A percentile compares a stretch with the other conserved stretches of the same genome.
These are phyloP conservation scores for Sandelia bainsii DNA, from an alignment of 2,797 vertebrate species.

Conservation along the genomic window DNA sequence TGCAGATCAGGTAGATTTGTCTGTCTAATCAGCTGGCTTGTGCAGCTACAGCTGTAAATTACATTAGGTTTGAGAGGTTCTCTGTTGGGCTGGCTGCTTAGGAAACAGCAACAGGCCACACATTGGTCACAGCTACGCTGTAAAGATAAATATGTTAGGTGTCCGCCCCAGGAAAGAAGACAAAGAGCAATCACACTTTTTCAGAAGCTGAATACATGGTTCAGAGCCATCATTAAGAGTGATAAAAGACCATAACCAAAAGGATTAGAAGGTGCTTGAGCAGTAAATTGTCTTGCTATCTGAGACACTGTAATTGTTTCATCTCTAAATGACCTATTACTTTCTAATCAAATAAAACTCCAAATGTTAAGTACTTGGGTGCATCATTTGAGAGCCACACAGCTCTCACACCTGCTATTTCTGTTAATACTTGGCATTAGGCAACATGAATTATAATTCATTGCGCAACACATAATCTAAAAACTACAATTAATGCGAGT, in stretches of 20 bases:
- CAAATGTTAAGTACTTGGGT: conserved; percentile 31
- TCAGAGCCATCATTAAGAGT: conserved; percentile 72
- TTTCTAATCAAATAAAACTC: conserved; percentile 62
- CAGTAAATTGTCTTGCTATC: conserved; percentile 72
- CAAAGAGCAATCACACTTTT: conserved; percentile 70
- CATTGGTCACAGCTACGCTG: conserved; percentile 79
- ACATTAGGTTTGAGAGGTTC: conserved; percentile 75
- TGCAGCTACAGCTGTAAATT: conserved; percentile 75
- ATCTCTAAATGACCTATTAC: conserved; percentile 74
- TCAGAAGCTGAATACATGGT: conserved; percentile 61
- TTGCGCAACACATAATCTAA: not conserved
- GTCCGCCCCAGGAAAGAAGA: conserved; percentile 74
- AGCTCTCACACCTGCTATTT: conserved; percentile 18
- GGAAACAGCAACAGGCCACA: conserved; percentile 71
- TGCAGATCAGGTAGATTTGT: conserved; percentile 80
- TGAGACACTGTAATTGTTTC: conserved; percentile 65
- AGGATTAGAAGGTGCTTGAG: conserved; percentile 76
- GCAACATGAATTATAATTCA: not conserved
- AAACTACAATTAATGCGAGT: not conserved
- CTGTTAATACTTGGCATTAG: not conserved
- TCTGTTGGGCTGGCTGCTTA: conserved; percentile 71
- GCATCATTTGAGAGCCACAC: conserved; percentile 24
- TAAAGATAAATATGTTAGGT: conserved; percentile 80
- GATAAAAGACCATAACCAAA: conserved; percentile 74
- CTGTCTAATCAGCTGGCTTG: conserved; percentile 75